Percentiles rank a stretch among this genome's conserved stretches.
Evolutionary conservation across 2,113 vertebrate species (phyloP).

Genomic region (Gavialis gangeticus): DNA sequence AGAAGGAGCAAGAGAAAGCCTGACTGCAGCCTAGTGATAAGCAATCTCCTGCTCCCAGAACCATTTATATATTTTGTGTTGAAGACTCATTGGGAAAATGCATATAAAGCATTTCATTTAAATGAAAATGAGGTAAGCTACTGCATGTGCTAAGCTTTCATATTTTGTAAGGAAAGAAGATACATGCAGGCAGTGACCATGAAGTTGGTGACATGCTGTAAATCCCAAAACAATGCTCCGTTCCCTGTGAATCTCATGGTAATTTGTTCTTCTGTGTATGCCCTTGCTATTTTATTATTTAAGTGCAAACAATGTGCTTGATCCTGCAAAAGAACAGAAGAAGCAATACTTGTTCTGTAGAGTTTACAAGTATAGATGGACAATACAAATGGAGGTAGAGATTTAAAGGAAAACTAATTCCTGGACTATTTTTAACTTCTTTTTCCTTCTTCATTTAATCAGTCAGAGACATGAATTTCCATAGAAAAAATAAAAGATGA

Average conservation of each 20-base stretch:
- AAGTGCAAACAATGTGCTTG: background rate
- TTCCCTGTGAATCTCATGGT: background rate
- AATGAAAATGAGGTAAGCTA: background rate
- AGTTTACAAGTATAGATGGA: accelerated
- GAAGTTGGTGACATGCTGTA: background rate
- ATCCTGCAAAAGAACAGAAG: background rate
- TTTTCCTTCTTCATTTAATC: background rate
- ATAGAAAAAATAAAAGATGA: background rate
- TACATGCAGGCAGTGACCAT: no score
- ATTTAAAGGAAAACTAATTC: background rate
- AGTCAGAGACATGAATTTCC: accelerated
- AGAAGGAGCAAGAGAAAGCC: no score
- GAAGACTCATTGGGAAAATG: no score
- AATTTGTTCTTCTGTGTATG: background rate
- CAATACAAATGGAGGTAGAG: background rate
- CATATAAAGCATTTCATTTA: background rate
- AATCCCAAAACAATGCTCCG: background rate
- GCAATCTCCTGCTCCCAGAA: no score
- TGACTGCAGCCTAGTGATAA: no score
- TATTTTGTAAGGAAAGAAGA: background rate
- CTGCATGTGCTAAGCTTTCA: background rate
- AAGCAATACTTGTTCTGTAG: background rate
- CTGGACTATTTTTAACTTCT: background rate
- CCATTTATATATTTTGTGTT: no score
- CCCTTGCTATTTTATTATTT: background rate